Conservation (phyloP, 2,888 invertebrate species). For the Drosophila koepferae region DNA sequence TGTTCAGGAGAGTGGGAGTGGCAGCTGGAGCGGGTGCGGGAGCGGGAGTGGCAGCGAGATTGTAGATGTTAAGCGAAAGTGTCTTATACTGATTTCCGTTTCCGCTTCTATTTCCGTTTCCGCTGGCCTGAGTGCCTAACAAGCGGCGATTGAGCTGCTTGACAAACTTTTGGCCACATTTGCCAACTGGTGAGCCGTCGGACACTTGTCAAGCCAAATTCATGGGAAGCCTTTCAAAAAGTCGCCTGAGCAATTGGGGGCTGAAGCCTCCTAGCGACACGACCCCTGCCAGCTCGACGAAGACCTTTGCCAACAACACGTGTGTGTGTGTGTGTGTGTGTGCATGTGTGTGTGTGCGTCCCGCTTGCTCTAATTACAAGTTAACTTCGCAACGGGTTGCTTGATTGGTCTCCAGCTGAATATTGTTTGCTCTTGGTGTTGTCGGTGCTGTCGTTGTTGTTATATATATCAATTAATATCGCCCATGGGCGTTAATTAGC, state of each 20-base stretch:
- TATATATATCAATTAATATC: slow-evolving; percentile 53
- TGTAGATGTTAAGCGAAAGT: slow-evolving; percentile 1
- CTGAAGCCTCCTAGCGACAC: not conserved
- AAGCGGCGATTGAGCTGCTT: slow-evolving; percentile 5
- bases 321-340: slow-evolving; percentile 24
- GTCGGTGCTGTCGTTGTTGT: slow-evolving; percentile 15
- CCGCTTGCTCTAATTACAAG: slow-evolving; percentile 51
- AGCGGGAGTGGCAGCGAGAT: not conserved
- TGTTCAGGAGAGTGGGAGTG: not conserved
- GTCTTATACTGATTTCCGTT: slow-evolving; percentile 13
- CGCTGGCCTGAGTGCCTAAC: slow-evolving; percentile 1
- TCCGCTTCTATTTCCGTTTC: slow-evolving; percentile 9
- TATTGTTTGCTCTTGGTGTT: slow-evolving; percentile 25
- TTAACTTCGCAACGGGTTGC: slow-evolving; percentile 43
- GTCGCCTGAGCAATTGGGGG: not conserved
- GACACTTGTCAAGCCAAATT: slow-evolving; percentile 1
- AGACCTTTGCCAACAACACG: slow-evolving; percentile 1
- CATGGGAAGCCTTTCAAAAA: slow-evolving; percentile 1
- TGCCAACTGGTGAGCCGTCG: not conserved
- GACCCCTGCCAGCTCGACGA: not conserved
- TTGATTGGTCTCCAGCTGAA: slow-evolving; percentile 23
- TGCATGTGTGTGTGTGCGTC: slow-evolving; percentile 19
- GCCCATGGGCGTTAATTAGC: slow-evolving; percentile 61
- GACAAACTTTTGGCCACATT: slow-evolving; percentile 20
- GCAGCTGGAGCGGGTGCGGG: not conserved